Percentiles rank a stretch among this genome's conserved stretches.
These are phyloP conservation scores for Limnephilus lunatus DNA, from an alignment of 2,888 invertebrate species.

Conservation along the genomic window DNA sequence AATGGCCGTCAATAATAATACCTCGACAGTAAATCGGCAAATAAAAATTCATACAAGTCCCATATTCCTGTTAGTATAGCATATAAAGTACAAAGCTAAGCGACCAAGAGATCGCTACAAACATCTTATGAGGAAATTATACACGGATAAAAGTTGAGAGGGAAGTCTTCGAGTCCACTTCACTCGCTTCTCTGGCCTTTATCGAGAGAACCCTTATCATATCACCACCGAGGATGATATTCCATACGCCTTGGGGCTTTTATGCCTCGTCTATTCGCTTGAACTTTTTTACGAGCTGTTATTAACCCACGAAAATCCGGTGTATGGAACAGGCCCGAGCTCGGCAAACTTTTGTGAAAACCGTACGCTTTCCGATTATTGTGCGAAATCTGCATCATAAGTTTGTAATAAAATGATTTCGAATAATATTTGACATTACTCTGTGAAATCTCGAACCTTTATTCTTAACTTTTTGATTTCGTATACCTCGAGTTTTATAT, in stretches of 20 bases:
- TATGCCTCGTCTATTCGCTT: slow-evolving; percentile 58
- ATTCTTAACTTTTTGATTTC: not conserved
- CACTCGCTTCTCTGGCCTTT: slow-evolving; percentile 57
- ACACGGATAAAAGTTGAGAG: slow-evolving; percentile 57
- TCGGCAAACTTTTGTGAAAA: not conserved
- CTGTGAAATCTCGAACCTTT: not conserved
- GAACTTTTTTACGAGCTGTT: slow-evolving; percentile 54
- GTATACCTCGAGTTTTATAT: too few relatives aligned
- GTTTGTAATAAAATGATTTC: not conserved
- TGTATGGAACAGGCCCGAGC: not conserved
- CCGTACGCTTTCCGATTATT: not conserved
- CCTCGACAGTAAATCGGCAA: slow-evolving; percentile 20
- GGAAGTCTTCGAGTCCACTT: slow-evolving; percentile 52
- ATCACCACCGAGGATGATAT: slow-evolving; percentile 58
- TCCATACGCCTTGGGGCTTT: slow-evolving; percentile 62
- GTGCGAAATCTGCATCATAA: not conserved
- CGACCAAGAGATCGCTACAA: slow-evolving; percentile 36
- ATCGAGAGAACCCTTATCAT: slow-evolving; percentile 63
- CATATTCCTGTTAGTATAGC: slow-evolving; percentile 2
- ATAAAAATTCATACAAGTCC: slow-evolving; percentile 23
- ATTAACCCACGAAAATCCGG: slow-evolving; percentile 55
- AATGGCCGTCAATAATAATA: slow-evolving; percentile 13
- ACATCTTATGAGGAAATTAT: slow-evolving; percentile 59
- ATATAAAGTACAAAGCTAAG: slow-evolving; percentile 19
- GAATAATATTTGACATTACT: not conserved